A percentile compares a stretch with the other conserved stretches of the same genome.
phyloP scores from a whole-genome alignment of 2,113 vertebrate species.

The Thymallus thymallus region DNA sequence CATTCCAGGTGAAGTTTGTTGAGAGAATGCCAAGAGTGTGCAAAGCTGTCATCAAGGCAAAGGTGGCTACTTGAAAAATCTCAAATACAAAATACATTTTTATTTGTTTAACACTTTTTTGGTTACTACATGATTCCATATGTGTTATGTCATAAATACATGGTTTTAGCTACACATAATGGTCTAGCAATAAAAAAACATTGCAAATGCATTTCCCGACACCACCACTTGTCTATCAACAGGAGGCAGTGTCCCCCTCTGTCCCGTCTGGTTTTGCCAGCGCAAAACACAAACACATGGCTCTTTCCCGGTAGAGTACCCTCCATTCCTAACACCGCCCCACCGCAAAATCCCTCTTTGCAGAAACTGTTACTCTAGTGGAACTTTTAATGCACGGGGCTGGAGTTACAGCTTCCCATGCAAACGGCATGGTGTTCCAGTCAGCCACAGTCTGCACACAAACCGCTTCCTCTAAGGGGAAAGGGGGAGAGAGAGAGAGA shows the following conservation, averaged over 20 bases:
- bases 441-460: slow-evolving; percentile 67
- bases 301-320: slow-evolving; percentile 6
- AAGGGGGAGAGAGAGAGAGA: slow-evolving; percentile 8
- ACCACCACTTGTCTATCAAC: slow-evolving; percentile 15
- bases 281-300: slow-evolving; percentile 8
- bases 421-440: slow-evolving; percentile 59
- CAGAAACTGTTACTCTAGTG: slow-evolving; percentile 73
- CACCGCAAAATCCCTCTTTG: slow-evolving; percentile 59
- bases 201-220: not conserved
- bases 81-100: too few relatives aligned
- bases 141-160: too few relatives aligned
- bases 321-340: slow-evolving; percentile 36
- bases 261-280: not conserved
- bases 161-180: too few relatives aligned
- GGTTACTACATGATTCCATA: too few relatives aligned
- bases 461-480: slow-evolving; percentile 67
- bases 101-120: too few relatives aligned
- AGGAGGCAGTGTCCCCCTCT: slow-evolving; percentile 45
- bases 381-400: slow-evolving; percentile 74
- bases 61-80: too few relatives aligned
- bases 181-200: too few relatives aligned
- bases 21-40: too few relatives aligned
- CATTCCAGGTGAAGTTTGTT: too few relatives aligned
- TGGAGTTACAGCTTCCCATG: slow-evolving; percentile 66
- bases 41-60: too few relatives aligned